phyloP scores from a whole-genome alignment of 2,797 vertebrate genomes.

The Columba guinea region DNA sequence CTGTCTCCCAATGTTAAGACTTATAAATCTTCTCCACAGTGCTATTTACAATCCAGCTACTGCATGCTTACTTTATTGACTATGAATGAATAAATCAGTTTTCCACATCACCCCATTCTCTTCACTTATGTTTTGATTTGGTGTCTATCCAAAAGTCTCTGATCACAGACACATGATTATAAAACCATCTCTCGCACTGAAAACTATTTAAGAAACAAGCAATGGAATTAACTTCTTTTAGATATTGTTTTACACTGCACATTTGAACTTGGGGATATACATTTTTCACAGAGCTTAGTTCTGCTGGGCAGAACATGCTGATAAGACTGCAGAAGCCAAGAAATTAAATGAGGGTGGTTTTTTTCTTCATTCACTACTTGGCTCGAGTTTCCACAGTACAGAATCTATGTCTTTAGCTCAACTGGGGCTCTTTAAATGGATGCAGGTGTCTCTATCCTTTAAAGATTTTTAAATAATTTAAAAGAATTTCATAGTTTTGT shows the following conservation, averaged over 20 bases:
- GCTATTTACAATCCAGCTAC: conserved; percentile 77
- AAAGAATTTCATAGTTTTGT: neutral
- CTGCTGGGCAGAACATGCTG: conserved; percentile 14
- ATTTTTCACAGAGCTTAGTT: conserved; percentile 43
- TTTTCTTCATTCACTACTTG: neutral
- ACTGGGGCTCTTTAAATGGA: neutral
- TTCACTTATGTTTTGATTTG: conserved; percentile 72
- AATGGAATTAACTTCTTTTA: conserved; percentile 56
- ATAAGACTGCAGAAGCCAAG: conserved; percentile 42
- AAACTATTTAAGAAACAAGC: conserved; percentile 68
- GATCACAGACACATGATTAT: conserved; percentile 68
- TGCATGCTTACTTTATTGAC: conserved; percentile 77
- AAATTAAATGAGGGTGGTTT: neutral
- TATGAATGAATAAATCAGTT: conserved; percentile 75
- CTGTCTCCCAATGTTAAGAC: conserved; percentile 72
- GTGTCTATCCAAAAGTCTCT: conserved; percentile 62
- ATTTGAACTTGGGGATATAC: conserved; percentile 34
- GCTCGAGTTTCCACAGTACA: neutral
- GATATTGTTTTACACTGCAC: conserved; percentile 57
- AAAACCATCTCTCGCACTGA: conserved; percentile 69
- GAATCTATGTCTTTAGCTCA: neutral
- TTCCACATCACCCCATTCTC: conserved; percentile 68
- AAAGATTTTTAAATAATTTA: neutral
- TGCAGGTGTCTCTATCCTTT: neutral
- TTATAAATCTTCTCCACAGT: conserved; percentile 77